Evolutionary conservation across 37 sponge, comb jelly and placozoan species (phyloP), one percentile per base, ranked within the genome.

Genomic region (Ephydatia muelleri): DNA sequence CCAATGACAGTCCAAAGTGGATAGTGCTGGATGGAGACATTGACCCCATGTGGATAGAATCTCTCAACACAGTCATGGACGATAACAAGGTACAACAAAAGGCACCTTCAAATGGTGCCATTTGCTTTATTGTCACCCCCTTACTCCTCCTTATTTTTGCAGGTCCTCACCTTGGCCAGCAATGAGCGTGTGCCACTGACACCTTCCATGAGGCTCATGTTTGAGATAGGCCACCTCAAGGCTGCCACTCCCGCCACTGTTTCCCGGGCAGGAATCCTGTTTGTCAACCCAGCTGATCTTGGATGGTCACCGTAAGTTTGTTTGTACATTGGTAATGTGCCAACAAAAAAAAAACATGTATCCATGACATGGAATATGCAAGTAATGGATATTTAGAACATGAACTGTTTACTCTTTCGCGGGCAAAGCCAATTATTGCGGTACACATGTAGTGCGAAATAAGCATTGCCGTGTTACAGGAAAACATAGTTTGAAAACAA

Each of bases 11-110:
- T 38, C 99, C 99, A 22, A 98, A 98, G 82, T 98, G 99, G 99
- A 96, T 98, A 75, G 99, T 98, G 16, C 90, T 98, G 81, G 99
- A 98, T 90, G 99, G 99, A 33, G 99, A 98, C 87, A 96, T 98
- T 88, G 99, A 98, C 72, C 97, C 99, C 49, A 98, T 98, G 99
- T 98, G 99, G 99, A 98, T 98, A 66, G 99, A 98, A 78, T 98
- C 99, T 12, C 97, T 98, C 38, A 98, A 98, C 80, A 98, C 99
- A 73, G 99, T 98, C 73, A 98, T 98, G 99, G 99, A 98, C 67
- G 99, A 98, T 80, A 98, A 98, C 87, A 98, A 98, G 82, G 98
- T 97, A 34, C 22, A 19, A 19, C n/a, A n/a, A n/a, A n/a, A n/a
- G n/a, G n/a, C n/a, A n/a, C n/a, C n/a, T n/a, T n/a, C n/a, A n/a